Percentiles rank a stretch among this genome's conserved stretches.
Conservation (phyloP, 2,113 vertebrate species). For the Axis porcinus region DNA sequence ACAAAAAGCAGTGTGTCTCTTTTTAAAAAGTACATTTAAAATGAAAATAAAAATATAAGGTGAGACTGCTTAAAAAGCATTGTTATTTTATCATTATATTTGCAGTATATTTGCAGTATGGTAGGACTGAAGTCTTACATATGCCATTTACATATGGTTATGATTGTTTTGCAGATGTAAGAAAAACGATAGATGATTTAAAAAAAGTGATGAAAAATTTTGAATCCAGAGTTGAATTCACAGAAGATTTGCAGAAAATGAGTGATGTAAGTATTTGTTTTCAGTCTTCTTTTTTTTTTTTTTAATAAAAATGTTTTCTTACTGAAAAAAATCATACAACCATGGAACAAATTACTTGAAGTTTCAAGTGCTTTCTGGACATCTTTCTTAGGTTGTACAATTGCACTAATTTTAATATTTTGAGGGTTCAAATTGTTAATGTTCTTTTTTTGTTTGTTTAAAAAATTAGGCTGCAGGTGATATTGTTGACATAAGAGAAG, state of each 20-base stretch:
- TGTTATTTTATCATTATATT: constrained; percentile 60
- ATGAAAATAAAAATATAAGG: constrained; percentile 44
- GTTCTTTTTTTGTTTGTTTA: constrained; percentile 57
- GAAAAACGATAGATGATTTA: constrained; percentile 88
- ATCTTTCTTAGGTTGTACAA: background rate
- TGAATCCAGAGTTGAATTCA: constrained; percentile 88
- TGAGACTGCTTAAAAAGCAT: constrained; percentile 33
- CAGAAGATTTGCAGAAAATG: constrained; percentile 89
- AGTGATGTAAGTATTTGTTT: constrained; percentile 82
- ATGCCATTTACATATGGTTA: constrained; percentile 59
- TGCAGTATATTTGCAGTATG: constrained; percentile 61
- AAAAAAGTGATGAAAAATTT: constrained; percentile 92
- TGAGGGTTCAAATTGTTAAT: constrained; percentile 1
- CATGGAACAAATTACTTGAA: background rate
- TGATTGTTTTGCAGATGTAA: constrained; percentile 88
- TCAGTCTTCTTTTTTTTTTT: background rate
- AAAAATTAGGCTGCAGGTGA: constrained; percentile 85
- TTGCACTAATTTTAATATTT: background rate
- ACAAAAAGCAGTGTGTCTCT: constrained; percentile 24
- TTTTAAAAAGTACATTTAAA: constrained; percentile 56
- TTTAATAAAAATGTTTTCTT: background rate
- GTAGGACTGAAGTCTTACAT: constrained; percentile 37
- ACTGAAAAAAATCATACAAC: background rate
- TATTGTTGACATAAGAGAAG: constrained; percentile 94
- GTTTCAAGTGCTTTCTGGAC: background rate